phyloP scores from a whole-genome alignment of 30 jellyfish, hydroid and myxozoan genomes.

The Catostylus mosaicus region DNA sequence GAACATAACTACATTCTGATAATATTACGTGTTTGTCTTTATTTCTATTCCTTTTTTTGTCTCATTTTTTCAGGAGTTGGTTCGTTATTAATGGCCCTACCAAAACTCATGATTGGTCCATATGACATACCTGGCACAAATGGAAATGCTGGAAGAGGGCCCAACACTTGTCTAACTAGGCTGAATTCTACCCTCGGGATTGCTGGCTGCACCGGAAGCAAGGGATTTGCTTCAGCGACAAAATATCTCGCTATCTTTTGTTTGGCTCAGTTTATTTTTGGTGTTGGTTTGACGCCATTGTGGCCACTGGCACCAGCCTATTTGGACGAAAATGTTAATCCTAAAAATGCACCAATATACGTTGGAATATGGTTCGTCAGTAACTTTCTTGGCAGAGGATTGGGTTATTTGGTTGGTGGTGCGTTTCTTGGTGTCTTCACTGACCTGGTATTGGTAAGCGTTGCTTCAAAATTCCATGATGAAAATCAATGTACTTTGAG shows the following conservation, averaged over 20 bases:
- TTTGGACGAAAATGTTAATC: constrained; percentile 88
- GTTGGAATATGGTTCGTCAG: constrained; percentile 83
- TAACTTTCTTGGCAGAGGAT: constrained; percentile 86
- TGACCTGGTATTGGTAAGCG: constrained; percentile 70
- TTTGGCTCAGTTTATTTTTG: constrained; percentile 81
- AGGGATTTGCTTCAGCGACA: constrained; percentile 22
- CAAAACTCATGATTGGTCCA: constrained; percentile 75
- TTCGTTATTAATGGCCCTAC: constrained; percentile 73
- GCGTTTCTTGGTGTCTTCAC: constrained; percentile 58
- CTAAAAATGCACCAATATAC: constrained; percentile 82
- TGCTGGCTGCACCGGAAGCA: constrained; percentile 10
- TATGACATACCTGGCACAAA: constrained; percentile 56
- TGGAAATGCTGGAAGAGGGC: background rate
- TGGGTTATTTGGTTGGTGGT: constrained; percentile 81
- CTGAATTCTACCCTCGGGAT: constrained; percentile 4
- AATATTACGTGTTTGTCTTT: too few relatives aligned
- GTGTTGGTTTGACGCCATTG: constrained; percentile 85
- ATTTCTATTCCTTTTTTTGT: background rate
- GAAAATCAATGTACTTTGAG: too few relatives aligned
- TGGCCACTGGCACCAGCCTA: constrained; percentile 89
- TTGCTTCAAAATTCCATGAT: too few relatives aligned
- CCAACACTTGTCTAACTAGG: constrained; percentile 33
- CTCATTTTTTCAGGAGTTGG: constrained; percentile 67
- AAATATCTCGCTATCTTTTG: constrained; percentile 45
- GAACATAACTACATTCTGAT: too few relatives aligned